phyloP scores from a whole-genome alignment of 2,113 vertebrate genomes.

The Scalopus aquaticus region DNA sequence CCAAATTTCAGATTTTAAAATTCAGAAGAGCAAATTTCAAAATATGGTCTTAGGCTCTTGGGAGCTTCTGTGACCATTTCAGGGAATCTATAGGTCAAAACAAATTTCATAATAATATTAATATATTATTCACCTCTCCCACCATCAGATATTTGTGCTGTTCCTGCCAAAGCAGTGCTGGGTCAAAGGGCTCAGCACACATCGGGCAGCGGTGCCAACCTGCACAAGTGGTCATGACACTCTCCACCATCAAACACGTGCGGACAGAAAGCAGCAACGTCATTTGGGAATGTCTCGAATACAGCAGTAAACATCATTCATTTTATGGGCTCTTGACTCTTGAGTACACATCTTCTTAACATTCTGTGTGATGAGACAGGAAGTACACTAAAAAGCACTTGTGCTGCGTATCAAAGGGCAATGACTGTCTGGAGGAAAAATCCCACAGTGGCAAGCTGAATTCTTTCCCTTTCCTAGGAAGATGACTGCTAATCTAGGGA shows the following conservation, averaged over 20 bases:
- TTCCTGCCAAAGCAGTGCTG: neutral
- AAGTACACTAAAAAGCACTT: neutral
- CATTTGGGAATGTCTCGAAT: neutral
- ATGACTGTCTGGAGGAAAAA: neutral
- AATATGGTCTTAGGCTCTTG: neutral
- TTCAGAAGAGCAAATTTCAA: neutral
- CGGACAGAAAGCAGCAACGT: neutral
- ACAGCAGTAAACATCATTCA: neutral
- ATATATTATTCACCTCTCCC: neutral
- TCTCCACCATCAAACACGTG: neutral
- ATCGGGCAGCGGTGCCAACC: neutral
- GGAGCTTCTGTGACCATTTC: neutral
- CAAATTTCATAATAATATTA: neutral
- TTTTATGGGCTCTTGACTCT: neutral
- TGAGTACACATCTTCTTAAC: neutral
- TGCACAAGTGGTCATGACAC: neutral
- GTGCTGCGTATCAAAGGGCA: neutral
- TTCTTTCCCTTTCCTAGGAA: neutral
- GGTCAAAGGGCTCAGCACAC: neutral
- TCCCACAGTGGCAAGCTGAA: neutral
- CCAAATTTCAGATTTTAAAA: constrained; percentile 34
- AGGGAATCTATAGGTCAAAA: neutral
- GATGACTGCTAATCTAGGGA: neutral
- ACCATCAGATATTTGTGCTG: neutral
- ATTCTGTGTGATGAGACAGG: neutral